Conservation (phyloP, 2,888 invertebrate species). For the Petrolisthes manimaculis region DNA sequence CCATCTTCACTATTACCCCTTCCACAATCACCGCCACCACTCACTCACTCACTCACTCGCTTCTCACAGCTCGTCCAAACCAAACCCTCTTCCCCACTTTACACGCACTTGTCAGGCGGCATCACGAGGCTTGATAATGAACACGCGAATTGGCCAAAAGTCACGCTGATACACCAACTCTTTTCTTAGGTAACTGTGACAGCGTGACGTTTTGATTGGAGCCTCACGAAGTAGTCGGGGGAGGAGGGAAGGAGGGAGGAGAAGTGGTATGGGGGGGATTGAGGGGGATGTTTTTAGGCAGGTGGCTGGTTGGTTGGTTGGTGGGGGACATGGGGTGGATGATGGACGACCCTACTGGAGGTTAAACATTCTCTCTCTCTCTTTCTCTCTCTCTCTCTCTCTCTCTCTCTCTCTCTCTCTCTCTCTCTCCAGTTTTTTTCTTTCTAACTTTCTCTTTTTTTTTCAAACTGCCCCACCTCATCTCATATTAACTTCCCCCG, state of each 20-base stretch:
- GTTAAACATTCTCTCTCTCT: neutral
- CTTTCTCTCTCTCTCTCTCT: neutral
- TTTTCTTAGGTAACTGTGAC: no score
- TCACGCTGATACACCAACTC: no score
- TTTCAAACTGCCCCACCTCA: neutral
- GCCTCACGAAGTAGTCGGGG: neutral
- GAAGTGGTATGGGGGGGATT: neutral
- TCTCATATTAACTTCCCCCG: neutral
- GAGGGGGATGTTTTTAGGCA: neutral
- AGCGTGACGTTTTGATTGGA: no score
- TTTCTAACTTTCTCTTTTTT: neutral
- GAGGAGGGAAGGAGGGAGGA: neutral
- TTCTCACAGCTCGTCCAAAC: no score
- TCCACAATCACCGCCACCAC: no score
- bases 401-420: no score
- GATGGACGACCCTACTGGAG: no score
- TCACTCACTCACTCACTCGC: no score
- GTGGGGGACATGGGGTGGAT: neutral
- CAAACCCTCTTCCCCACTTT: no score
- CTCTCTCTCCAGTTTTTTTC: neutral
- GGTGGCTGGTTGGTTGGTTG: neutral
- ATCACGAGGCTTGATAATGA: no score
- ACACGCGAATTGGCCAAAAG: no score
- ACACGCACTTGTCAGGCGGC: no score
- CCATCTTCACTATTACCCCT: neutral